Evolutionary conservation across 2,797 vertebrate species (phyloP).

Genomic region (Chromobotia macracanthus): DNA sequence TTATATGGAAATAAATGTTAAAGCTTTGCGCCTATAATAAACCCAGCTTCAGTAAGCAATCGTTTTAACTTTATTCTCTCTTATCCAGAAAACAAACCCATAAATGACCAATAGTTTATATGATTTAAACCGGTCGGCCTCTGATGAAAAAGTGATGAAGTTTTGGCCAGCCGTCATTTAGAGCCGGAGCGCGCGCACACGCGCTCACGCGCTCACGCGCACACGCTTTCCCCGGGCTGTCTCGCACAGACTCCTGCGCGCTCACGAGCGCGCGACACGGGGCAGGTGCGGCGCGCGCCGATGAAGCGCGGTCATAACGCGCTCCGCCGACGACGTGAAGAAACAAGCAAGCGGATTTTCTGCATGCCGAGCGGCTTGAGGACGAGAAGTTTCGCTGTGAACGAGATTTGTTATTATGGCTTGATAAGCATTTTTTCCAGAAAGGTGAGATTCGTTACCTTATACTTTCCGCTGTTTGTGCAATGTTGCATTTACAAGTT

Average conservation of each 20-base stretch:
- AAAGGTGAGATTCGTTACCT: slow-evolving; percentile 15
- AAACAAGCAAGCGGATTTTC: slow-evolving; percentile 43
- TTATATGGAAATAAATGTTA: no score
- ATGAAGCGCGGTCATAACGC: slow-evolving; percentile 45
- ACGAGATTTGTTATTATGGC: slow-evolving; percentile 43
- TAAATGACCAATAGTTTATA: not conserved
- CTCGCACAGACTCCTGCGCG: slow-evolving; percentile 40
- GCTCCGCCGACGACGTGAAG: slow-evolving; percentile 60
- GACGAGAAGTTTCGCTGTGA: slow-evolving; percentile 64
- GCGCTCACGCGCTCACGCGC: no score
- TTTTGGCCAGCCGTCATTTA: no score
- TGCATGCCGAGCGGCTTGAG: slow-evolving; percentile 50
- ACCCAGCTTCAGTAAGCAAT: not conserved
- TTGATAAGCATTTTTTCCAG: slow-evolving; percentile 6
- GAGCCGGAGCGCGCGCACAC: slow-evolving; percentile 23
- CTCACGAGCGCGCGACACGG: slow-evolving; percentile 57
- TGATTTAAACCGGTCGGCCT: not conserved
- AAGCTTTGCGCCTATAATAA: no score
- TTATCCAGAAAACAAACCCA: not conserved
- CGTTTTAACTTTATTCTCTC: not conserved
- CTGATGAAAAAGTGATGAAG: not conserved
- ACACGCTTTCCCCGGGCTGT: no score
- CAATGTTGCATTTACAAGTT: not conserved
- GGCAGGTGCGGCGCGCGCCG: slow-evolving; percentile 63
- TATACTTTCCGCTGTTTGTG: slow-evolving; percentile 1